A percentile compares a stretch with the other conserved stretches of the same genome.
phyloP scores from a whole-genome alignment of 2,888 invertebrate genomes.

The Sphaerophoria taeniata region DNA sequence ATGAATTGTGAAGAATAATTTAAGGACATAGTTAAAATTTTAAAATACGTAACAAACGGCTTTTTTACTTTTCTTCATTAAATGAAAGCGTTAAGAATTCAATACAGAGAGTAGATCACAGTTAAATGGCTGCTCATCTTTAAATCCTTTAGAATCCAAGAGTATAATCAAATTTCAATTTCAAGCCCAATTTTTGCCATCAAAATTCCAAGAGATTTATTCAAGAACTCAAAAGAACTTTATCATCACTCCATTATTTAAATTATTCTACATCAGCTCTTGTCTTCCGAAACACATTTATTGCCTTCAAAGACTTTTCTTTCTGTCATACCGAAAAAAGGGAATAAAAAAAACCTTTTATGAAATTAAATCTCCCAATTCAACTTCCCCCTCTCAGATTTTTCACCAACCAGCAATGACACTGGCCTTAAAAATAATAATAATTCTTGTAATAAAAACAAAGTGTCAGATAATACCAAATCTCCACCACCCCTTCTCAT shows the following conservation, averaged over 20 bases:
- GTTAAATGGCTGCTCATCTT: no score
- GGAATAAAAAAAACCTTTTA: constrained; percentile 17
- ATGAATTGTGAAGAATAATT: not conserved
- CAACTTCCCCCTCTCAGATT: not conserved
- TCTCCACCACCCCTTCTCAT: not conserved
- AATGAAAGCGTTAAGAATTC: no score
- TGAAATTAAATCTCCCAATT: constrained; percentile 11
- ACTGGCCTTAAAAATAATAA: constrained; percentile 19
- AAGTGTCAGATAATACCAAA: constrained; percentile 47
- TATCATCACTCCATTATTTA: constrained; percentile 16
- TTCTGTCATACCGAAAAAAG: no score
- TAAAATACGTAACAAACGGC: no score
- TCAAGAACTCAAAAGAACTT: not conserved
- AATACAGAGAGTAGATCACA: no score
- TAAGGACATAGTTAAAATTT: not conserved
- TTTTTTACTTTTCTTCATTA: no score
- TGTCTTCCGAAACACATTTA: not conserved
- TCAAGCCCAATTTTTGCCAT: not conserved
- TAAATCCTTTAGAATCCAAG: no score
- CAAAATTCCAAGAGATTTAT: not conserved
- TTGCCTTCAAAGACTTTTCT: not conserved
- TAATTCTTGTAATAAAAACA: constrained; percentile 60
- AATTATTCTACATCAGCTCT: constrained; percentile 7
- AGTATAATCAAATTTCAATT: not conserved
- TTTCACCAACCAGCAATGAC: no score